Base-by-base conservation (phyloP, 1,140 invertebrate species). In the Leptonema lineaticorne region DNA sequence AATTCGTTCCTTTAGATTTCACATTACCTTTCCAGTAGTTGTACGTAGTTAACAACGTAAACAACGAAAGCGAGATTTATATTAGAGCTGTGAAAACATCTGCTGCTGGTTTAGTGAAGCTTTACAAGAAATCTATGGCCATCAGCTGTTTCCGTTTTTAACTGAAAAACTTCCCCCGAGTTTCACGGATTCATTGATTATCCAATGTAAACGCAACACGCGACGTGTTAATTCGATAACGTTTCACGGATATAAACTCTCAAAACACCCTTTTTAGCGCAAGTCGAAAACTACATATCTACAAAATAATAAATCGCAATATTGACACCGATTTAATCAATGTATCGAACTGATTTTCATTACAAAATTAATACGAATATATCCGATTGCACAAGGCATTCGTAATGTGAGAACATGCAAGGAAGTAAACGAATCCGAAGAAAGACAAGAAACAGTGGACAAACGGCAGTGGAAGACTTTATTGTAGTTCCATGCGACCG, bases 41-140 rank as follows among this genome's bases (percentile, higher is more conserved):
- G 28, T 18, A 45, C 46, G 18, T 37, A 29, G 62, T 26, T 67
- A 27, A 58, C 20, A 30, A 46, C 27, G 60, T 67, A 60, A 67
- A 67, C 65, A 67, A 67, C 29, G 14, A 30, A 53, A 67, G 65
- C 59, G 59, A 59, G 59, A 67, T 67, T 59, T 53, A 67, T 60
- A 67, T 59, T 67, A n/a, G n/a, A 67, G 29, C 57, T 16, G 14
- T n/a, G 30, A 24, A 18, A 67, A 59, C 65, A 67, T 67, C 65
- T 67, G 65, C 65, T 46, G 65, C 60, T 56, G 60, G 53, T 59
- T 67, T 67, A 28, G 29, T 29, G 11, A 26, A 53, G 53, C 48
- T 57, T 53, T 53, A 57, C 48, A 41, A 33, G 30, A 66, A 41
- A 66, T 66, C 48, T 66, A 56, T 65, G 20, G 46, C 30, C 45